A percentile compares a stretch with the other conserved stretches of the same genome.
Conservation (phyloP, 2,888 invertebrate species). For the Epirrhoe alternata region DNA sequence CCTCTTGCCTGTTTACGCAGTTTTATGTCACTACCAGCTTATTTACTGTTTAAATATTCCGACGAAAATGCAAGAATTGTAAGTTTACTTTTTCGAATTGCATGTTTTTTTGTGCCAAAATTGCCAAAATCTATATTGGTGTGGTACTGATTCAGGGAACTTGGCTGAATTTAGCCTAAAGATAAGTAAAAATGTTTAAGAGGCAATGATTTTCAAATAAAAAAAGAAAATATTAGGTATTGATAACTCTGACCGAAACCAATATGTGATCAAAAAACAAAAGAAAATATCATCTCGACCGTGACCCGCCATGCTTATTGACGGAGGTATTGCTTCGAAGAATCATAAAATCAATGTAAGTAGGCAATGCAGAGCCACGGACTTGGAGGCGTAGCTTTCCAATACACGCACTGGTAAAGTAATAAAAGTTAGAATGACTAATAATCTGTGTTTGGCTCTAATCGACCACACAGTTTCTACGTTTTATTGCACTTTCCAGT, state of each 20-base stretch:
- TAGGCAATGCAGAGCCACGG: constrained; percentile 1
- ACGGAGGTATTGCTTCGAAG: neutral
- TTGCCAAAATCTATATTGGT: no score
- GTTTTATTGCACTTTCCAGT: constrained; percentile 40
- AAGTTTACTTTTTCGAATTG: neutral
- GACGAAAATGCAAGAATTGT: neutral
- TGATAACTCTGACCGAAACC: neutral
- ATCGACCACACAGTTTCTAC: constrained; percentile 40
- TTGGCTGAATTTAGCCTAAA: no score
- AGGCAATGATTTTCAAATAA: no score
- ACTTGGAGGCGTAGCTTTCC: constrained; percentile 22
- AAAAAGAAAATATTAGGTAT: no score
- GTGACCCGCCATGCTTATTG: neutral
- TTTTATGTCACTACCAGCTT: constrained; percentile 26
- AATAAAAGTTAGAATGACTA: constrained; percentile 27
- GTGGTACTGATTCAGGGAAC: no score
- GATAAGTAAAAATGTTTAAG: no score
- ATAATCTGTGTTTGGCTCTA: constrained; percentile 30
- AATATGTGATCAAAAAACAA: neutral
- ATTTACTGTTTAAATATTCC: constrained; percentile 5
- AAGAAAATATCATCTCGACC: neutral
- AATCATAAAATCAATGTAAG: neutral
- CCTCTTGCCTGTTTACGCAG: constrained; percentile 11
- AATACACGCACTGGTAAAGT: constrained; percentile 21
- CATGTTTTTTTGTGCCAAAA: neutral